Conservation (phyloP, 2,797 vertebrate species). For the Characodon lateralis region DNA sequence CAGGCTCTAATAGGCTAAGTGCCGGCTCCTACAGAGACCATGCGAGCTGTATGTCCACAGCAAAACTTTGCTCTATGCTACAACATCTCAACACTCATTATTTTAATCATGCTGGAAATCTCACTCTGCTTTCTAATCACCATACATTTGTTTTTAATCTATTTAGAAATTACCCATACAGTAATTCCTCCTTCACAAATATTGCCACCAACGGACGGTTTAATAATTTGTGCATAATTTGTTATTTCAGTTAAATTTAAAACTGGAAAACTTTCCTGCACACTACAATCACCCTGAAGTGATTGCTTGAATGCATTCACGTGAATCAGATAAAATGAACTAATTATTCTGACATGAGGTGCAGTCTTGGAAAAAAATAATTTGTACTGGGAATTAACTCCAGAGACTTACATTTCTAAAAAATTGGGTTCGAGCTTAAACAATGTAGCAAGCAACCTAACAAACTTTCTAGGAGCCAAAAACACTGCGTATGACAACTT, state of each 20-base stretch:
- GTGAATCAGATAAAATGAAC: conserved; percentile 7
- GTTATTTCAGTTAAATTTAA: conserved; percentile 32
- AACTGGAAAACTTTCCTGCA: conserved; percentile 21
- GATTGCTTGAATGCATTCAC: conserved; percentile 12
- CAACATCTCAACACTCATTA: conserved; percentile 48
- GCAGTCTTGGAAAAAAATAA: background rate
- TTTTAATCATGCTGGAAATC: conserved; percentile 62
- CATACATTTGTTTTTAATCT: conserved; percentile 41
- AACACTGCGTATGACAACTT: background rate
- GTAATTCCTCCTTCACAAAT: conserved; percentile 29
- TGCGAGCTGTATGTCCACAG: conserved; percentile 65
- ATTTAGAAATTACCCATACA: conserved; percentile 50
- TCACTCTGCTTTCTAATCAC: conserved; percentile 33
- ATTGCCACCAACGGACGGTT: conserved; percentile 22
- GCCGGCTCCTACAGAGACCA: conserved; percentile 59
- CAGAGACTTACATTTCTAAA: background rate
- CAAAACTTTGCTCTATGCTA: conserved; percentile 60
- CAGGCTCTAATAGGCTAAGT: conserved; percentile 73
- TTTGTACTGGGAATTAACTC: conserved; percentile 5
- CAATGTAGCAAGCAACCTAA: background rate
- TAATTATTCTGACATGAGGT: conserved; percentile 14
- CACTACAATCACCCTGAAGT: conserved; percentile 12
- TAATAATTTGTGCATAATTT: conserved; percentile 8
- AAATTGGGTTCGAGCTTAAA: background rate
- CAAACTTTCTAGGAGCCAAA: background rate